Base-by-base conservation (phyloP, 2,888 invertebrate genomes). In the Cryptocheilus praepositus region DNA sequence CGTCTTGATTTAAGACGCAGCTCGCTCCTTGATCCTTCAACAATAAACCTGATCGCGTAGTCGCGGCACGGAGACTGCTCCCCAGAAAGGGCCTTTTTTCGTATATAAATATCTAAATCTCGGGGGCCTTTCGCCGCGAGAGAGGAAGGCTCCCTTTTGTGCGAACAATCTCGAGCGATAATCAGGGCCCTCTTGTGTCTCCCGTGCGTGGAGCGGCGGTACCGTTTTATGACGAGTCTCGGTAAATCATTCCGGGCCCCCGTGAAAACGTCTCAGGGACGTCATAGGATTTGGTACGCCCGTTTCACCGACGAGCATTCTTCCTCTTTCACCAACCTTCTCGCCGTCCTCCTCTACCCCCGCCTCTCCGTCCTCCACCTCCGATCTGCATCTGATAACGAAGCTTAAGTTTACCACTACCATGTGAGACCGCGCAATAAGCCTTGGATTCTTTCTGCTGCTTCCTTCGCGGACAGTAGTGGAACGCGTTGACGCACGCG, bases 181-280 rank as follows among this genome's bases (percentile, higher is more conserved):
- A 88, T 88, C 88, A 87, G 86, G 76, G 81, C 78, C 76, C 83
- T 83, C 85, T 84, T 83, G 84, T 84, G 82, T 86, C 83, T 80
- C 80, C 79, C 71, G 77, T 71, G 76, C 77, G 78, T 77, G 81
- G 76, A 73, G 70, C 81, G 80, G 79, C 84, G 82, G 82, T 82
- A 82, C 81, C 82, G 83, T 85, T 86, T 85, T 83, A 84, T 83
- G 83, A 84, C 84, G 83, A 85, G 80, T 77, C 80, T 82, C 84
- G 80, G 85, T 87, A 88, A 87, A 87, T 88, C 88, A 88, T 85
- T 85, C 80, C 69, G 61, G 64, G 79, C 81, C 78, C 77, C 80
- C 81, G 80, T 80, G 82, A 77, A 85, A 84, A 82, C 79, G 81
- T 83, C 81, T 74, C 73, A 68, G 75, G 71, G 77, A 79, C 79